Percentiles rank a stretch among this genome's conserved stretches.
Conservation (phyloP, 2,797 vertebrate species). For the Sarcophilus harrisii region DNA sequence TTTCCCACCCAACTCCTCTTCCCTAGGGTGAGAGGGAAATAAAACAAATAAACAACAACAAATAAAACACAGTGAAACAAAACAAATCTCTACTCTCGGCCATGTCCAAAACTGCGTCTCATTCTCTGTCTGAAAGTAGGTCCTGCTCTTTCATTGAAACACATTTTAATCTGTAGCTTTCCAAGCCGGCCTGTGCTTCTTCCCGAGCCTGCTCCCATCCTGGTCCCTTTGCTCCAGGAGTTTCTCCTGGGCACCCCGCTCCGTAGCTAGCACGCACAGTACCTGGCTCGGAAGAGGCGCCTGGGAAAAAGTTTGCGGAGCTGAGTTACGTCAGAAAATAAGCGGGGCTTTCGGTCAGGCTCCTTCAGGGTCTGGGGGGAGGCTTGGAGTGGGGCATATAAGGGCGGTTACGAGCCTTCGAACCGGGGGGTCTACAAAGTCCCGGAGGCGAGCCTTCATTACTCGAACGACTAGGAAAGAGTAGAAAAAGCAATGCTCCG, state of each 20-base stretch:
- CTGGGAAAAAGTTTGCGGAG: background rate
- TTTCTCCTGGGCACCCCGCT: background rate
- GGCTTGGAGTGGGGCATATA: too few relatives aligned
- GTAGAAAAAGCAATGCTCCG: background rate
- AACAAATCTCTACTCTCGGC: background rate
- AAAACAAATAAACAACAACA: background rate
- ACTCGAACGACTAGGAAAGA: background rate
- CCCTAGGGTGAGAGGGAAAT: background rate
- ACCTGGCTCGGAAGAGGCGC: background rate
- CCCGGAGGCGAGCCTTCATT: background rate
- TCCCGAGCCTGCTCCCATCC: background rate
- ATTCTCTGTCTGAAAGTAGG: background rate
- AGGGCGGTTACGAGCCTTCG: background rate
- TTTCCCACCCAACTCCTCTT: background rate
- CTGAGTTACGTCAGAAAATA: background rate
- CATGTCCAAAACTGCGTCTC: background rate
- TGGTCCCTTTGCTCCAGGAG: background rate
- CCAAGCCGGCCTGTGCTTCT: background rate
- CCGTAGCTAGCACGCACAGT: background rate
- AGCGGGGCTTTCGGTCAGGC: background rate
- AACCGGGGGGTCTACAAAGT: background rate
- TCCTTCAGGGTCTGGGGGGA: too few relatives aligned
- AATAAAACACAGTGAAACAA: background rate
- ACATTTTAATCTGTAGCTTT: background rate
- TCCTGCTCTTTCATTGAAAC: background rate